Conservation (phyloP, 2,113 vertebrate genomes). For the Antechinus stuartii region DNA sequence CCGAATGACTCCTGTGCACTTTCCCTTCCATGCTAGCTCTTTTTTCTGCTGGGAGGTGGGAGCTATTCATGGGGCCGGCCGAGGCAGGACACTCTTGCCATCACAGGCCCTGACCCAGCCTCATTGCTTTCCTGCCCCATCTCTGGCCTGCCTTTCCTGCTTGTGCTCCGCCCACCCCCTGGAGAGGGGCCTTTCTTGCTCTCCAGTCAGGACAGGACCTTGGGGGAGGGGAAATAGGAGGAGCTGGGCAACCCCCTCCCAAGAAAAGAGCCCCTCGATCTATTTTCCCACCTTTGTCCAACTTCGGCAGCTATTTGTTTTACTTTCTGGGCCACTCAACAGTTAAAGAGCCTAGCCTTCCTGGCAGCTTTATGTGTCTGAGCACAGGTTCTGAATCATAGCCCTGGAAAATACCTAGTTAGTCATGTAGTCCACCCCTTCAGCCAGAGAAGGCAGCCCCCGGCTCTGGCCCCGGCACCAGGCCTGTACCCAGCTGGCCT, state of each 20-base stretch:
- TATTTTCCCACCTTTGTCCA: not conserved
- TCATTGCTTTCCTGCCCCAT: not conserved
- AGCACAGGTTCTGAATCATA: conserved; percentile 68
- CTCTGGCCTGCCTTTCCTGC: not conserved
- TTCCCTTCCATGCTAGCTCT: not conserved
- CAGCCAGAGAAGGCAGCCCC: conserved; percentile 22
- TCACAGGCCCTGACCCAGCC: not conserved
- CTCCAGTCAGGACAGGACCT: not conserved
- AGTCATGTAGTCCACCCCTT: conserved; percentile 58
- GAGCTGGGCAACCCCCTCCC: not conserved
- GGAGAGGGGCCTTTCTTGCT: not conserved
- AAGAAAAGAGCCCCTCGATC: not conserved
- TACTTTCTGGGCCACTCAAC: not conserved
- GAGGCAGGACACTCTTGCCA: not conserved
- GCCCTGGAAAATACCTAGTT: conserved; percentile 74
- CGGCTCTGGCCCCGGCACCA: not conserved
- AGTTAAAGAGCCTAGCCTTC: conserved; percentile 24
- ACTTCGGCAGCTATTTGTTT: not conserved
- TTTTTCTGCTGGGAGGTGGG: not conserved
- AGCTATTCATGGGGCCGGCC: not conserved
- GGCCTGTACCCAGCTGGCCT: not conserved
- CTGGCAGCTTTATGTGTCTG: conserved; percentile 11
- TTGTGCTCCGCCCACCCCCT: not conserved
- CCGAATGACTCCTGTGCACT: not conserved
- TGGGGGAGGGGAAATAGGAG: not conserved